Evolutionary conservation across 1,140 invertebrate genomes (phyloP).

Genomic region (Zaprionus lachaisei): DNA sequence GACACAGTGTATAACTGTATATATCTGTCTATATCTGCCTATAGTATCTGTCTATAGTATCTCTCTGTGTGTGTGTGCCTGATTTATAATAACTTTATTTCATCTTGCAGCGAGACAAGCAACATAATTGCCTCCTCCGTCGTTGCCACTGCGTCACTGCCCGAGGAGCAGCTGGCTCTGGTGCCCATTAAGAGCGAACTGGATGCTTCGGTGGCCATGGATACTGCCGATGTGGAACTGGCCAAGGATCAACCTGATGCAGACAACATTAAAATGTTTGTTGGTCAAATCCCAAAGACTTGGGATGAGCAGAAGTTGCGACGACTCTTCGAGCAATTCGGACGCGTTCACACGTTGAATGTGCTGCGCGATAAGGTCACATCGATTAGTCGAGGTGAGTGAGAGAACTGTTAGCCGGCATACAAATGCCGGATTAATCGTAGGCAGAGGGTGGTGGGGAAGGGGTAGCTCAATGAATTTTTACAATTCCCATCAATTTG

Average conservation of each 20-base stretch:
- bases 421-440: constrained; percentile 70
- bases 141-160: constrained; percentile 1
- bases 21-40: background rate
- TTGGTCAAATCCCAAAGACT: constrained; percentile 97
- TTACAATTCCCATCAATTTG: constrained; percentile 75
- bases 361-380: constrained; percentile 98
- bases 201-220: constrained; percentile 36
- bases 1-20: background rate
- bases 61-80: constrained; percentile 2
- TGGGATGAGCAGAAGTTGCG: constrained; percentile 98
- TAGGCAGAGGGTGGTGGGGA: background rate
- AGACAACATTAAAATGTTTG: constrained; percentile 99
- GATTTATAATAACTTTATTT: constrained; percentile 45
- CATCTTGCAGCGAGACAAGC: constrained; percentile 47
- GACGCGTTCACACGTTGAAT: constrained; percentile 98
- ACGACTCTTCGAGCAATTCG: constrained; percentile 98
- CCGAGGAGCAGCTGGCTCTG: constrained; percentile 24
- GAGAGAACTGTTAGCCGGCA: constrained; percentile 30
- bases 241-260: constrained; percentile 92
- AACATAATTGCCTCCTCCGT: background rate
- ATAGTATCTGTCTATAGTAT: background rate
- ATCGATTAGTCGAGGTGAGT: constrained; percentile 97
- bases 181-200: constrained; percentile 47
- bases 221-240: constrained; percentile 44
- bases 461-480: constrained; percentile 64